Conservation (phyloP, 2,888 invertebrate species). For the Heliconius ethilla region DNA sequence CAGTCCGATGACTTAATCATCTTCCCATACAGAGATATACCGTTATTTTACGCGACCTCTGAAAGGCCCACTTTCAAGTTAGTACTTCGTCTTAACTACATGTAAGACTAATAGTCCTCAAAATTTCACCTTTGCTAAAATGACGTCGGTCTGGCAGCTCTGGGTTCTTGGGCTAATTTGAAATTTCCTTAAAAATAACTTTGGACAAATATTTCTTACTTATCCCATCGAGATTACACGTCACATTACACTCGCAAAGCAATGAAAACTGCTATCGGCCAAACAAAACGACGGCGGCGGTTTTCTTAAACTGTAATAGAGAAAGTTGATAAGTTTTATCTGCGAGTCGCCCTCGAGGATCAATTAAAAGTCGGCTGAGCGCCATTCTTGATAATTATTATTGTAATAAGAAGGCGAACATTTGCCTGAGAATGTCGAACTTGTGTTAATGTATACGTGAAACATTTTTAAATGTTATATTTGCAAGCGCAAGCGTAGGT, state of each 20-base stretch:
- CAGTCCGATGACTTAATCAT: too few species aligned
- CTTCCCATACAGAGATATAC: too few species aligned
- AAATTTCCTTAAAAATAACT: not conserved
- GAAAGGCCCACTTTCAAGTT: too few species aligned
- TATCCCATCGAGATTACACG: slow-evolving; percentile 54
- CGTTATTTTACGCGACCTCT: too few species aligned
- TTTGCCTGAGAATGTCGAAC: slow-evolving; percentile 52
- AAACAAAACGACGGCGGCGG: slow-evolving; percentile 67
- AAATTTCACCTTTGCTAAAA: too few species aligned
- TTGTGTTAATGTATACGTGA: slow-evolving; percentile 44
- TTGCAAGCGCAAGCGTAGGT: too few species aligned
- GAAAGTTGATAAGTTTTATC: slow-evolving; percentile 81
- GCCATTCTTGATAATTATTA: slow-evolving; percentile 74
- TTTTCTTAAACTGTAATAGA: slow-evolving; percentile 81
- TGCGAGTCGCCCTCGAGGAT: slow-evolving; percentile 79
- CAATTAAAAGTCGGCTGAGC: slow-evolving; percentile 80
- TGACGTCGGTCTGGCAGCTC: too few species aligned
- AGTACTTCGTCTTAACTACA: too few species aligned
- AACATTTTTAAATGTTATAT: slow-evolving; percentile 13
- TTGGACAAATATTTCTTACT: slow-evolving; percentile 25
- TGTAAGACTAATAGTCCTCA: too few species aligned
- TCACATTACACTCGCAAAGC: slow-evolving; percentile 58
- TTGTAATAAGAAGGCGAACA: slow-evolving; percentile 69
- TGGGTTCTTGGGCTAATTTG: not conserved
- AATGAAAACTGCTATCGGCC: slow-evolving; percentile 75